Conservation (phyloP, 1,140 invertebrate species). For the Pseudoatta argentina region DNA sequence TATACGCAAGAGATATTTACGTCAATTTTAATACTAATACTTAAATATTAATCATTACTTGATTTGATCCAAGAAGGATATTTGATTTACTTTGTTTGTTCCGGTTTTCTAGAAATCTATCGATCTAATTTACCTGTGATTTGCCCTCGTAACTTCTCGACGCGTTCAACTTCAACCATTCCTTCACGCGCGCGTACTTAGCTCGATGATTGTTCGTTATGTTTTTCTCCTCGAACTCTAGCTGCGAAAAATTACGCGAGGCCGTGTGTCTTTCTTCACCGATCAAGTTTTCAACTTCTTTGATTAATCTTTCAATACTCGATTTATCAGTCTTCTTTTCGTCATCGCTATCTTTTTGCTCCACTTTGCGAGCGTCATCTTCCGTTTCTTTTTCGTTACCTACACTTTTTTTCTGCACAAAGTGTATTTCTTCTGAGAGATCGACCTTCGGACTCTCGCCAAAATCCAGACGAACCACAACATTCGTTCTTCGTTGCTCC, state of each 20-base stretch:
- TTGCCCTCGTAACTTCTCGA: conserved; percentile 76
- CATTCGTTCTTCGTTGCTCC: conserved; percentile 75
- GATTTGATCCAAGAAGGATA: neutral
- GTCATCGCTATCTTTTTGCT: conserved; percentile 80
- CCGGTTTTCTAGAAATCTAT: neutral
- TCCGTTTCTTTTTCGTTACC: conserved; percentile 44
- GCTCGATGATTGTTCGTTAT: conserved; percentile 85
- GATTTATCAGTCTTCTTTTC: conserved; percentile 84
- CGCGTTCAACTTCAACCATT: conserved; percentile 88
- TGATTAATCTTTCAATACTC: conserved; percentile 89
- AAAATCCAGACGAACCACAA: conserved; percentile 79
- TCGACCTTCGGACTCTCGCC: conserved; percentile 74
- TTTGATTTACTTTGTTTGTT: neutral
- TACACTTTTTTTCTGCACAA: conserved; percentile 14
- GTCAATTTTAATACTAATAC: neutral
- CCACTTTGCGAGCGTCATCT: conserved; percentile 30
- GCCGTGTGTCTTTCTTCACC: conserved; percentile 84
- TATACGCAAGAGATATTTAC: neutral
- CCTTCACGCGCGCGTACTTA: conserved; percentile 90
- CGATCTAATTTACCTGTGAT: conserved; percentile 75
- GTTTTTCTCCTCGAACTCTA: conserved; percentile 86
- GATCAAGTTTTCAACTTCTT: conserved; percentile 91
- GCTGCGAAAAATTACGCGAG: conserved; percentile 86
- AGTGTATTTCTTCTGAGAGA: conserved; percentile 54
- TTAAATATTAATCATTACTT: no score